These are phyloP conservation scores for Aurelia sp. DNA, from an alignment of 30 jellyfish, hydroid and myxozoan species.

Conservation along the genomic window DNA sequence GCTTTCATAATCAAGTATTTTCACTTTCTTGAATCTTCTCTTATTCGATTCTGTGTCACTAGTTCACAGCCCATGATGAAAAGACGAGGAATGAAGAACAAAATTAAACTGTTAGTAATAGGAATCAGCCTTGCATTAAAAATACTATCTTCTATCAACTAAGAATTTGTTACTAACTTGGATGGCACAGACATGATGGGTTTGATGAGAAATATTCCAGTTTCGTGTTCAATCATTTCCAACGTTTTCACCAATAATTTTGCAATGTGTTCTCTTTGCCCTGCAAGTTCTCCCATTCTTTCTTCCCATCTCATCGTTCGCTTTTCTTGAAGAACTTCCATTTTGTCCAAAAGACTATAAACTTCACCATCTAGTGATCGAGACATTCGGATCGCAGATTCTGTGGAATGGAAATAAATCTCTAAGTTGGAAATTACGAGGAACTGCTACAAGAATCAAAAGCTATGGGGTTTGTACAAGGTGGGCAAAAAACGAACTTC, in stretches of 20 bases:
- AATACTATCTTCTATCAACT: too few relatives aligned
- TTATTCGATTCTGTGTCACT: too few relatives aligned
- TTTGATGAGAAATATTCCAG: constrained; percentile 84
- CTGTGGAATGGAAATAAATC: constrained; percentile 4
- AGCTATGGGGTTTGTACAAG: too few relatives aligned
- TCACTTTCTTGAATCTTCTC: too few relatives aligned
- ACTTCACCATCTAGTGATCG: constrained; percentile 54
- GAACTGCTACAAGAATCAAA: too few relatives aligned
- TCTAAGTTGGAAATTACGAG: too few relatives aligned
- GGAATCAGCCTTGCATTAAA: too few relatives aligned
- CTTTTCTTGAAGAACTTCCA: constrained; percentile 72
- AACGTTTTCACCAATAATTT: constrained; percentile 65
- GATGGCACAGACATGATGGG: constrained; percentile 79
- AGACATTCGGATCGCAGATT: constrained; percentile 45
- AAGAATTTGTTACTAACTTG: constrained; percentile 7
- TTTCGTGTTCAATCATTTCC: constrained; percentile 79
- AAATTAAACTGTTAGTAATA: too few relatives aligned
- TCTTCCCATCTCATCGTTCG: constrained; percentile 70
- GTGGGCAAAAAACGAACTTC: too few relatives aligned
- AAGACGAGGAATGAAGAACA: too few relatives aligned
- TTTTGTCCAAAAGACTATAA: constrained; percentile 54
- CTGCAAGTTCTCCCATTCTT: constrained; percentile 62
- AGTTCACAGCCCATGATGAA: too few relatives aligned
- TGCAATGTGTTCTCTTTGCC: constrained; percentile 71
- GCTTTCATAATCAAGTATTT: too few relatives aligned